Percentiles rank a stretch among this genome's conserved stretches.
Evolutionary conservation across 2,797 vertebrate species (phyloP).

Genomic region (Anableps anableps): DNA sequence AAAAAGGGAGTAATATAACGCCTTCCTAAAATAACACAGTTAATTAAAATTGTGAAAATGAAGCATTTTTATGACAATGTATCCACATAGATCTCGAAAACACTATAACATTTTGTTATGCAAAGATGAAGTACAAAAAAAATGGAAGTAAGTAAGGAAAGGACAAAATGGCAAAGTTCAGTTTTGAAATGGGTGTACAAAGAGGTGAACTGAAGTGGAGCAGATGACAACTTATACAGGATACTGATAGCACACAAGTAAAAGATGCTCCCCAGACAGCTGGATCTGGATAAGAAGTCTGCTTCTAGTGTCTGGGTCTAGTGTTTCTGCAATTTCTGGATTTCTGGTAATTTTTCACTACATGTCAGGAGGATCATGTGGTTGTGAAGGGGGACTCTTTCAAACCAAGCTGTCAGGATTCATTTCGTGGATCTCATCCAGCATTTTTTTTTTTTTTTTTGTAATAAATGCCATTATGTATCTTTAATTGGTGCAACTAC

Average conservation of each 20-base stretch:
- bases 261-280: background rate
- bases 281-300: background rate
- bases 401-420: background rate
- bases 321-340: too few relatives aligned
- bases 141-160: background rate
- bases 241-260: background rate
- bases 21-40: background rate
- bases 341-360: too few relatives aligned
- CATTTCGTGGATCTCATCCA: background rate
- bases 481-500: background rate
- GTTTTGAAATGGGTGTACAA: background rate
- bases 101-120: background rate
- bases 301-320: background rate
- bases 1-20: background rate
- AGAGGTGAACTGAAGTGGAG: background rate
- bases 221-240: background rate
- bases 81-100: too few relatives aligned
- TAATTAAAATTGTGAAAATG: background rate
- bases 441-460: too few relatives aligned
- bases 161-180: background rate
- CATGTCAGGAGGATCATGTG: background rate
- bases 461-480: background rate
- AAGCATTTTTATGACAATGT: background rate
- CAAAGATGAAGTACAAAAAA: background rate
- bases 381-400: background rate